Base-by-base conservation (phyloP, 2,888 invertebrate species). In the Dasysyrphus albostriatus region DNA sequence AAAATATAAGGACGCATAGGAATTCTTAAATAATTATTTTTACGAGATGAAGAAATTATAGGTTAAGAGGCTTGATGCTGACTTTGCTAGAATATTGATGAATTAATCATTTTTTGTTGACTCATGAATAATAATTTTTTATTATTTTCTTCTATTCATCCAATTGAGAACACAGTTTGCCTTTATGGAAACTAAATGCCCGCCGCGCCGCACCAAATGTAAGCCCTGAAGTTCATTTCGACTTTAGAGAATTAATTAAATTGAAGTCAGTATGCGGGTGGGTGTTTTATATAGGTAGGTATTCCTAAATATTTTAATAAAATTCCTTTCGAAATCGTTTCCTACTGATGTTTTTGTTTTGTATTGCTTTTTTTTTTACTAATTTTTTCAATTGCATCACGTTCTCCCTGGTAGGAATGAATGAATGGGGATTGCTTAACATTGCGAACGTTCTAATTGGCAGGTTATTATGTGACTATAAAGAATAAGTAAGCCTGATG, bases 251-350 rank as follows among this genome's bases (percentile, higher is more conserved):
- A 81, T 73, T 73, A 42, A 63, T 85, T 85, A 74, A 85, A 85
- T 85, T 85, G 74, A 82, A 77, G 19, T 47, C 77, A 63, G 9
- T 73, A 73, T 81, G 81, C 81, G 85, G 84, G 81, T 85, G 76
- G 84, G 81, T 85, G 76, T 47, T 32, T 32, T 14, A 19, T 12
- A 3, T 3, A 56, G 2, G 39, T 8, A 10, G 10, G 3, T 12
- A 24, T 24, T 24, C 24, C 24, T 24, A 24, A 12, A 59, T 3
- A n/a, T 24, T 59, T 59, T 73, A 47, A 61, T 67, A 59, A 29
- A 75, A 67, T 67, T 59, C 65, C 49, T 39, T 34, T 47, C 39
- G 9, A 19, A 67, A 42, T 69, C 10, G 9, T 51, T 75, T 59
- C 51, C 9, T 49, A 14, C 6, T 14, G 3, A 42, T 29, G 6